These are phyloP conservation scores for Prosopocoilus inquinatus DNA, from an alignment of 2,888 invertebrate species.

Conservation along the genomic window DNA sequence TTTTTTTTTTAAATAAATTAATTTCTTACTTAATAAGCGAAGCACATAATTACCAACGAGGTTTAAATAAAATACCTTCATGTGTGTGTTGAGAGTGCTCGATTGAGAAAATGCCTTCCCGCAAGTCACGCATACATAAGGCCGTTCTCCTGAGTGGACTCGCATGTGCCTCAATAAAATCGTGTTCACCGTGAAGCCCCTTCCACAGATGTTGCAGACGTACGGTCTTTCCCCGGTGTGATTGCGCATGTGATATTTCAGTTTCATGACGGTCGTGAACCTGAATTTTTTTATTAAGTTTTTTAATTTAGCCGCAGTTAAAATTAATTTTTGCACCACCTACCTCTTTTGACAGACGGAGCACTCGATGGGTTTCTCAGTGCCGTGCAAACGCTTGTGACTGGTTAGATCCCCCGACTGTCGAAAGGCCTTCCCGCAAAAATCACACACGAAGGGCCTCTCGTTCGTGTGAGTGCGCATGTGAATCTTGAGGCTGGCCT, in stretches of 20 bases:
- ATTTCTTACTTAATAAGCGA: no score
- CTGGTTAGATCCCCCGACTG: constrained; percentile 51
- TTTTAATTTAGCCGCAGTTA: neutral
- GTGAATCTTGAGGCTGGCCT: constrained; percentile 51
- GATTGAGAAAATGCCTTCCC: constrained; percentile 52
- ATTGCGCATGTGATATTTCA: constrained; percentile 52
- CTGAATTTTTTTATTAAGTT: constrained; percentile 34
- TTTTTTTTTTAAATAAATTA: no score
- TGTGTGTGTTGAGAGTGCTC: constrained; percentile 50
- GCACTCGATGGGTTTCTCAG: constrained; percentile 52
- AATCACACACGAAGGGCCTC: constrained; percentile 50
- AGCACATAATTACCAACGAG: no score
- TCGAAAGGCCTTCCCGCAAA: constrained; percentile 51
- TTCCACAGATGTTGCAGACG: constrained; percentile 48
- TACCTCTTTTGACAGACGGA: constrained; percentile 49
- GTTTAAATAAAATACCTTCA: constrained; percentile 45
- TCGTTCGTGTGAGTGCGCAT: constrained; percentile 53
- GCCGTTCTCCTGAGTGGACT: constrained; percentile 51
- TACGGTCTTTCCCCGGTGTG: constrained; percentile 52
- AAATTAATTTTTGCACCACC: neutral
- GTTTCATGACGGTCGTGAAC: constrained; percentile 51
- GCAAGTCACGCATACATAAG: constrained; percentile 51
- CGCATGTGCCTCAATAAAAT: constrained; percentile 50
- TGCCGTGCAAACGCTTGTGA: constrained; percentile 50
- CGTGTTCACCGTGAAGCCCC: constrained; percentile 52